Evolutionary conservation across 2,113 vertebrate species (phyloP).

Genomic region (Datnioides undecimradiatus): DNA sequence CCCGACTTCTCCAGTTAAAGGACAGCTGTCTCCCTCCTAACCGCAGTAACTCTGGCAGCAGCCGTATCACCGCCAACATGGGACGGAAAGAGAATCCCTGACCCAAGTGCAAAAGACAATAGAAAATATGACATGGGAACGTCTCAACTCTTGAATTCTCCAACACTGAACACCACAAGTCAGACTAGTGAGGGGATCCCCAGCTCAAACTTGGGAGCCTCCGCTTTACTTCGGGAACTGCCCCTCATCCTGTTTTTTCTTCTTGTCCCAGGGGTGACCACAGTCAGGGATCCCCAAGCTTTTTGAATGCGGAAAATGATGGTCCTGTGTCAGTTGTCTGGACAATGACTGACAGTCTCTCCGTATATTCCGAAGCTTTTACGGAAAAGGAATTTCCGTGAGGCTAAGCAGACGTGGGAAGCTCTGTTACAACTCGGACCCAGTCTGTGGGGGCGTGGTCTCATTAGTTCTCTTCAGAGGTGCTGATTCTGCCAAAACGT

Average conservation of each 20-base stretch:
- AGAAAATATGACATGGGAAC: slow-evolving; percentile 79
- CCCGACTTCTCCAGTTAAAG: slow-evolving; percentile 56
- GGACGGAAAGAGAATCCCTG: slow-evolving; percentile 69
- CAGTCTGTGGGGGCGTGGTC: slow-evolving; percentile 36
- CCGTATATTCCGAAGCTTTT: slow-evolving; percentile 26
- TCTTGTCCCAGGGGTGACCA: slow-evolving; percentile 41
- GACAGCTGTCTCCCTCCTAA: slow-evolving; percentile 56
- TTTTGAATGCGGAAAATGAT: slow-evolving; percentile 73
- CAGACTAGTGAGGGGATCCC: slow-evolving; percentile 62
- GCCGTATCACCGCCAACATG: slow-evolving; percentile 45
- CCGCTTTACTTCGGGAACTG: slow-evolving; percentile 42
- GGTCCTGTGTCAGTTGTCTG: slow-evolving; percentile 55
- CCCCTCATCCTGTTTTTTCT: slow-evolving; percentile 74
- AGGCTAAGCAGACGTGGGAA: slow-evolving; percentile 50
- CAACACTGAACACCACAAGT: slow-evolving; percentile 69
- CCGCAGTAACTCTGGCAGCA: slow-evolving; percentile 45
- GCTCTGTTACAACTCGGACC: slow-evolving; percentile 46
- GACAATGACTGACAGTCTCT: slow-evolving; percentile 54
- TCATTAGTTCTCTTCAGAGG: slow-evolving; percentile 27
- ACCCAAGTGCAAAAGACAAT: slow-evolving; percentile 77
- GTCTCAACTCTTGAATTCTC: slow-evolving; percentile 81
- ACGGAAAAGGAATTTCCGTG: slow-evolving; percentile 66
- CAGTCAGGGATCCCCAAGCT: slow-evolving; percentile 53
- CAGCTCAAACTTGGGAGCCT: slow-evolving; percentile 38
- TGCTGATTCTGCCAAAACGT: slow-evolving; percentile 40